These are phyloP conservation scores for Theretra japonica DNA, from an alignment of 2,888 invertebrate genomes.

Conservation along the genomic window DNA sequence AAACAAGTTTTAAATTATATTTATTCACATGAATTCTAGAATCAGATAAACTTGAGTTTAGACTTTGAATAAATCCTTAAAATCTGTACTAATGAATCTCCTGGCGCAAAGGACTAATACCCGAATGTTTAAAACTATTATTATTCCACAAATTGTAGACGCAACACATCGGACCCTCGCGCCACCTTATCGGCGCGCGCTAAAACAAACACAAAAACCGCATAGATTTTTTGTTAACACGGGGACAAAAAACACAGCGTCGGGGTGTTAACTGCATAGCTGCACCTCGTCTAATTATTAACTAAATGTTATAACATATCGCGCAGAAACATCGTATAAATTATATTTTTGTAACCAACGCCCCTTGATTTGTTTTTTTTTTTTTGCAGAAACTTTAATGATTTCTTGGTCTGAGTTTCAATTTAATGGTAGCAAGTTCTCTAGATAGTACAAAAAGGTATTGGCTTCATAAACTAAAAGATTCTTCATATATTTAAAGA, in stretches of 20 bases:
- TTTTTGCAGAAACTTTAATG: too few relatives aligned
- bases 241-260: slow-evolving; percentile 57
- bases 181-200: slow-evolving; percentile 68
- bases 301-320: slow-evolving; percentile 46
- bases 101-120: neutral
- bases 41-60: neutral
- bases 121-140: slow-evolving; percentile 8
- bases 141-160: slow-evolving; percentile 3
- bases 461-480: too few relatives aligned
- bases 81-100: neutral
- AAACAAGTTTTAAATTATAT: too few relatives aligned
- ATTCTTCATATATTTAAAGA: too few relatives aligned
- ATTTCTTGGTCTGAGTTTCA: too few relatives aligned
- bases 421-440: too few relatives aligned
- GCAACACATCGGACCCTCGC: slow-evolving; percentile 39
- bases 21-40: too few relatives aligned
- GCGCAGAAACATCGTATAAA: neutral
- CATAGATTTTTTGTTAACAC: slow-evolving; percentile 68
- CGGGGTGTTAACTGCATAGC: slow-evolving; percentile 71
- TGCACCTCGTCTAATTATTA: slow-evolving; percentile 27
- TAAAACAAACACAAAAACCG: slow-evolving; percentile 78
- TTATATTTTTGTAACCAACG: neutral
- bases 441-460: too few relatives aligned
- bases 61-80: neutral
- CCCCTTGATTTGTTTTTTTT: too few relatives aligned